These are phyloP conservation scores for Latrodectus hesperus DNA, from an alignment of 2,888 invertebrate genomes.

Conservation along the genomic window DNA sequence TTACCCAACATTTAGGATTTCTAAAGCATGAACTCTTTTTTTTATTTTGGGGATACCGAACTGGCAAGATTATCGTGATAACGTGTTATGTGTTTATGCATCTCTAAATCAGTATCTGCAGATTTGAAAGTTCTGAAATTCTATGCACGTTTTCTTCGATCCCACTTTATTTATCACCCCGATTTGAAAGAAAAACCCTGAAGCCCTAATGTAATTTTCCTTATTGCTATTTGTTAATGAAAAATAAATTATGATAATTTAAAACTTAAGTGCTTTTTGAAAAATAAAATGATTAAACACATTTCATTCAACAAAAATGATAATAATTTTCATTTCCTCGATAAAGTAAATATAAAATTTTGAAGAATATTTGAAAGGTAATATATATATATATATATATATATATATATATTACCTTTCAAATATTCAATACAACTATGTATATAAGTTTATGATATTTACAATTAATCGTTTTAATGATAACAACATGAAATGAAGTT, in stretches of 20 bases:
- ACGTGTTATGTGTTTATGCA: slow-evolving; percentile 13
- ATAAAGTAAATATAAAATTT: too few species aligned
- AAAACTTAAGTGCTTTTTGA: too few species aligned
- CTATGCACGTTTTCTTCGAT: slow-evolving; percentile 37
- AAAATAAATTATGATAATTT: too few species aligned
- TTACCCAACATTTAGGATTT: slow-evolving; percentile 41
- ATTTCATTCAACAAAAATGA: too few species aligned
- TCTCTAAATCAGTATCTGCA: slow-evolving; percentile 53
- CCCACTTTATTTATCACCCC: not conserved
- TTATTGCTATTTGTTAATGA: too few species aligned
- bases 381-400: not conserved
- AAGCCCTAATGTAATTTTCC: too few species aligned
- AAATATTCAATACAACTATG: not conserved
- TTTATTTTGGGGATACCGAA: slow-evolving; percentile 61
- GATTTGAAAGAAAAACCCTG: too few species aligned
- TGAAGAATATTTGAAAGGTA: too few species aligned
- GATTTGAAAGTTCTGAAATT: slow-evolving; percentile 50
- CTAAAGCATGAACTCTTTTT: slow-evolving; percentile 22
- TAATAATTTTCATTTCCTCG: too few species aligned
- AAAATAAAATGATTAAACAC: too few species aligned
- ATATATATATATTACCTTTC: not conserved
- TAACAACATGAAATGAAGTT: too few species aligned
- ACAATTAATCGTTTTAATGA: not conserved
- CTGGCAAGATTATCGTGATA: slow-evolving; percentile 41
- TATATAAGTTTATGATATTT: not conserved